phyloP scores from a whole-genome alignment of 2,888 invertebrate genomes.

The Nebria salina region DNA sequence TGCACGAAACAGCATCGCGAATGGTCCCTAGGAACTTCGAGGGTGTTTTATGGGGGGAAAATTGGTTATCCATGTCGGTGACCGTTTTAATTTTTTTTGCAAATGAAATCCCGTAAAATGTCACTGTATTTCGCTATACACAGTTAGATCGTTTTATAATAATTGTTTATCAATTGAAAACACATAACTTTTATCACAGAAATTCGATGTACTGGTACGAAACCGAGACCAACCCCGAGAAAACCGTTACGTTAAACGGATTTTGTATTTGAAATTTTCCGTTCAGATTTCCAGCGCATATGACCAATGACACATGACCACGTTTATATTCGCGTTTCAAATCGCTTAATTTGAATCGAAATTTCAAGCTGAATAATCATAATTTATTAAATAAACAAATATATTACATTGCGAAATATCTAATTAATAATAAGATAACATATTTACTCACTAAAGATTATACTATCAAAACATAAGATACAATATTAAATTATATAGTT shows the following conservation, averaged over 20 bases:
- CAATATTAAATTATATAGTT: not conserved
- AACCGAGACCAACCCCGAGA: not conserved
- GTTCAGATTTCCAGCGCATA: not conserved
- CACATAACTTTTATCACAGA: conserved; percentile 26
- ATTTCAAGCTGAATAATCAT: too few relatives aligned
- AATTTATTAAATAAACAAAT: too few relatives aligned
- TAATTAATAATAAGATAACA: too few relatives aligned
- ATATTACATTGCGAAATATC: too few relatives aligned
- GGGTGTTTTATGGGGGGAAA: conserved; percentile 19
- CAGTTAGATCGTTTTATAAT: not conserved
- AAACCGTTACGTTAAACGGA: not conserved
- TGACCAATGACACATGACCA: not conserved
- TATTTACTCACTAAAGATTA: too few relatives aligned
- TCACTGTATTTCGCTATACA: not conserved
- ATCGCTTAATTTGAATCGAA: not conserved
- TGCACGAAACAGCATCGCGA: conserved; percentile 16
- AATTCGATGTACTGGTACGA: not conserved
- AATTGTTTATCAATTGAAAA: not conserved
- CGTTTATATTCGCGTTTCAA: not conserved
- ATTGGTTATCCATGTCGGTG: conserved; percentile 18
- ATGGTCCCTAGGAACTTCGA: conserved; percentile 18
- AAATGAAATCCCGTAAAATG: not conserved
- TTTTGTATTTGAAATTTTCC: not conserved
- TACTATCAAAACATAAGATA: too few relatives aligned
- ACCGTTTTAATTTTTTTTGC: not conserved